Percentiles rank a stretch among this genome's conserved stretches.
Evolutionary conservation across 2,113 vertebrate genomes (phyloP).

Genomic region (Solea solea): DNA sequence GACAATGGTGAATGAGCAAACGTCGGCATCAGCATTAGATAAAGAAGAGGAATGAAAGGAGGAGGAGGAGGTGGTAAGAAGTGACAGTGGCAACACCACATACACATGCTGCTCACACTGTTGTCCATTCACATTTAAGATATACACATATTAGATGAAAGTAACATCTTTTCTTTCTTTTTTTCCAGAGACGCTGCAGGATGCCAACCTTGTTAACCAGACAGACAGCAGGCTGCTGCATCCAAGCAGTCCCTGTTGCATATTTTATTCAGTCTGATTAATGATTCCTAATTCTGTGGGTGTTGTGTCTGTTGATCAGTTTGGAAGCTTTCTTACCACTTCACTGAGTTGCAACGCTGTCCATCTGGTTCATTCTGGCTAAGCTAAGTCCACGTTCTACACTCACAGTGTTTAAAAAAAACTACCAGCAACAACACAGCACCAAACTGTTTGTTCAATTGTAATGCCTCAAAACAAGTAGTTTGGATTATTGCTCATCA

Average conservation of each 20-base stretch:
- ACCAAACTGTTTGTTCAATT: background rate
- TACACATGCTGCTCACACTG: too few species aligned
- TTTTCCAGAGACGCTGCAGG: conserved; percentile 7
- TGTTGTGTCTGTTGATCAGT: conserved; percentile 48
- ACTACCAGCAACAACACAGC: background rate
- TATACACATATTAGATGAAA: too few species aligned
- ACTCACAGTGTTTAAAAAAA: conserved; percentile 6
- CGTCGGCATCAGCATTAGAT: too few species aligned
- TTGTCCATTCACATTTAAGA: too few species aligned
- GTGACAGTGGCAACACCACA: too few species aligned
- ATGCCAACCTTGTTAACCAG: conserved; percentile 61
- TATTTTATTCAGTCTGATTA: conserved; percentile 70
- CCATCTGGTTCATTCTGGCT: conserved; percentile 37
- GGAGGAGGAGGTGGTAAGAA: too few species aligned
- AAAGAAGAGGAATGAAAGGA: too few species aligned
- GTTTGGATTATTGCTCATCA: conserved; percentile 6
- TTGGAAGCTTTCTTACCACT: conserved; percentile 2
- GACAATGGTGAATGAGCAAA: too few species aligned
- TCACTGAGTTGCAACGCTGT: conserved; percentile 7
- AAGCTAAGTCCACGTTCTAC: conserved; percentile 19
- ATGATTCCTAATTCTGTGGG: conserved; percentile 46
- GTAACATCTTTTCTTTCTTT: too few species aligned
- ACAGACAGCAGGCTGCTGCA: conserved; percentile 55
- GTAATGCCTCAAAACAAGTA: background rate
- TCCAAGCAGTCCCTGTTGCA: conserved; percentile 62